phyloP scores from a whole-genome alignment of 2,113 vertebrate species.

The Lanius collurio region DNA sequence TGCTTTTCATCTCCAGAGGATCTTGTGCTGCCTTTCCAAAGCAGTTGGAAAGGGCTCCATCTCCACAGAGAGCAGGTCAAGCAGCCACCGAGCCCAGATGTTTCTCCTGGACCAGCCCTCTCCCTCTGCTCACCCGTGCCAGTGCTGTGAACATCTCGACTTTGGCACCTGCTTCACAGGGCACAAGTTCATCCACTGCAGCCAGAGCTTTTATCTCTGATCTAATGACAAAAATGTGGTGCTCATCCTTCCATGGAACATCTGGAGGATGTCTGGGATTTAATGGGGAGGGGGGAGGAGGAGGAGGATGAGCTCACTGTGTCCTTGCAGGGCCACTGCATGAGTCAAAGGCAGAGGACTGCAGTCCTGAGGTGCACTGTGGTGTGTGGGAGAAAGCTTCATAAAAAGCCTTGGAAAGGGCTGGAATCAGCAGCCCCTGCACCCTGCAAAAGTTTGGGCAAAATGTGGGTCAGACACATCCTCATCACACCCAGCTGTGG shows the following conservation, averaged over 20 bases:
- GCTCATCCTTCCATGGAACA: background rate
- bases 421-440: background rate
- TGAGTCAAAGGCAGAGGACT: background rate
- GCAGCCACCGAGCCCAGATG: rapidly evolving
- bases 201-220: background rate
- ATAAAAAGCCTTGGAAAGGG: background rate
- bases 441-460: background rate
- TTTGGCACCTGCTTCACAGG: background rate
- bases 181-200: background rate
- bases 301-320: background rate
- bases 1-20: background rate
- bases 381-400: background rate
- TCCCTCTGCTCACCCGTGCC: background rate
- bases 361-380: rapidly evolving
- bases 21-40: background rate
- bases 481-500: background rate
- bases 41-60: background rate
- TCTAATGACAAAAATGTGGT: background rate
- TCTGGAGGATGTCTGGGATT: background rate
- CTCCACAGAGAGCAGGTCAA: background rate
- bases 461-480: rapidly evolving
- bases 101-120: background rate
- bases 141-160: background rate
- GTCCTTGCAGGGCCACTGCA: background rate
- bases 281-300: background rate